A percentile compares a stretch with the other conserved stretches of the same genome.
Conservation (phyloP, 2,113 vertebrate genomes). For the Datnioides undecimradiatus region DNA sequence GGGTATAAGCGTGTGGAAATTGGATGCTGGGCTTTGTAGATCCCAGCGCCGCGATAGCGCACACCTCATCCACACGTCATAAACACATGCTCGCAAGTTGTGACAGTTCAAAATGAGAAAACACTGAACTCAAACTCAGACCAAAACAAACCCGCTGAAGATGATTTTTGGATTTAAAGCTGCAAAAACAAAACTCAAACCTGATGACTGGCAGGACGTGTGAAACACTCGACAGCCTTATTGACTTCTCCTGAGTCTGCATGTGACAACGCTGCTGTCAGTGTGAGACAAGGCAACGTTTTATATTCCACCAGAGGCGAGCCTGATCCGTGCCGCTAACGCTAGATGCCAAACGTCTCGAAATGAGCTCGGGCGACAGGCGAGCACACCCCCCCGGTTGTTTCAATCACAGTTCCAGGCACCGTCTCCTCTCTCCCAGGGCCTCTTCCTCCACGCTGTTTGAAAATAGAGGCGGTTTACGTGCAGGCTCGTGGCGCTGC, state of each 20-base stretch:
- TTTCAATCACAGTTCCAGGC: conserved; percentile 59
- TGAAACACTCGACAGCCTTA: conserved; percentile 59
- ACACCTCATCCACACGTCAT: conserved; percentile 31
- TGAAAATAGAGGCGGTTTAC: conserved; percentile 56
- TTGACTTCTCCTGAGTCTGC: conserved; percentile 64
- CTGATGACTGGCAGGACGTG: conserved; percentile 53
- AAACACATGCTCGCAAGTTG: conserved; percentile 42
- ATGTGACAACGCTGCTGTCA: conserved; percentile 66
- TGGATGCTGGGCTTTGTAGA: conserved; percentile 63
- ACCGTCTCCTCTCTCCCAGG: conserved; percentile 31
- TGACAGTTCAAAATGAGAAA: conserved; percentile 60
- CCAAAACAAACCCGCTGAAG: conserved; percentile 26
- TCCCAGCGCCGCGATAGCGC: conserved; percentile 40
- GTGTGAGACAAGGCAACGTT: conserved; percentile 52
- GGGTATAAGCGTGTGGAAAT: conserved; percentile 44
- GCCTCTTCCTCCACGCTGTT: conserved; percentile 33
- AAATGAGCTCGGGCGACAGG: conserved; percentile 61
- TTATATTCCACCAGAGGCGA: conserved; percentile 58
- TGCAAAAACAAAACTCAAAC: conserved; percentile 1
- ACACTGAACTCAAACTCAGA: conserved; percentile 43
- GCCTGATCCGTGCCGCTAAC: conserved; percentile 48
- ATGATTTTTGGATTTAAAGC: conserved; percentile 46
- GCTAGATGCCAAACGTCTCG: conserved; percentile 54
- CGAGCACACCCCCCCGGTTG: conserved; percentile 49
- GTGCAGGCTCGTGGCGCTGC: conserved; percentile 19